Base-by-base conservation (phyloP, 1,140 invertebrate species). In the Mizuhopecten yessoensis region DNA sequence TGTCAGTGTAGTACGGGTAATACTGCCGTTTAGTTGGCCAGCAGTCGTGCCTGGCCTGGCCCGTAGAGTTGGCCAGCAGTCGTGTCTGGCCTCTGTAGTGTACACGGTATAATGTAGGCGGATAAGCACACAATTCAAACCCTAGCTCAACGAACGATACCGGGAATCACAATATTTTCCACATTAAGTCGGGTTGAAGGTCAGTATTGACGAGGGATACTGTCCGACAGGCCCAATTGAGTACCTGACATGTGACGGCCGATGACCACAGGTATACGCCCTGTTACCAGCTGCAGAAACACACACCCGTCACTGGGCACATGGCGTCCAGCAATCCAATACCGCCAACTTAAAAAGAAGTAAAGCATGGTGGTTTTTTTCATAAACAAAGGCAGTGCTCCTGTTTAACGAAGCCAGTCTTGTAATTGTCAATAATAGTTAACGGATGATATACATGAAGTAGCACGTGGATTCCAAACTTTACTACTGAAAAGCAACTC, bases 241-340 rank as follows among this genome's bases (percentile, higher is more conserved):
- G 57, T n/a, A 75, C 57, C 45, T 49, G n/a, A 75, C 57, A 75
- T 75, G 5, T 75, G 57, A 75, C 57, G 57, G n/a, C 57, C 23
- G 11, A 7, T 75, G 57, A 75, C 57, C 57, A 75, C n/a, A 75
- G 57, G 57, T 29, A n/a, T 75, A 75, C 5, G 57, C 42, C 42
- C 9, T 9, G 42, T 45, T n/a, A 75, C 57, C 57, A 75, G 57
- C 57, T n/a, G 29, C 57, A 75, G 57, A 29, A 75, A 75, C 57
- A n/a, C 23, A 29, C 5, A 13, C 57, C 57, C 57, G 3, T 75
- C 23, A 75, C 57, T 29, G 7, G 57, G 20, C 57, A 29, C 36
- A 7, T 13, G 13, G 5, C 13, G 57, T 75, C 57, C 57, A 75
- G 45, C 17, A 15, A 23, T 20, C 13, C 36, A 39, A 39, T 39